Evolutionary conservation across 1,140 invertebrate genomes (phyloP).

Genomic region (Eufriesea mexicana): DNA sequence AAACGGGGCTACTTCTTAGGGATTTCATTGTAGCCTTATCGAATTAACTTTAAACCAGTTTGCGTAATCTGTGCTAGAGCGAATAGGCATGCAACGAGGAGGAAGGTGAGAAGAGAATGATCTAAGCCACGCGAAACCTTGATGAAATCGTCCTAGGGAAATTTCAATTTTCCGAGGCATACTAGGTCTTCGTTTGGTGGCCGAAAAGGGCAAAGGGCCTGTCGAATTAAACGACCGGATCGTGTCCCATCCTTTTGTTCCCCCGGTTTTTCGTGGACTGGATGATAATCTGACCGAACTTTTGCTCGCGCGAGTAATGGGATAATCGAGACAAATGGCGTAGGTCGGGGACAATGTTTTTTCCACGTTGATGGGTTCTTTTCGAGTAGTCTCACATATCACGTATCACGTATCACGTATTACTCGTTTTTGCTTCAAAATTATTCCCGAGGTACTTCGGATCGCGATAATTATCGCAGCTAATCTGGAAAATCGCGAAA

Average conservation of each 20-base stretch:
- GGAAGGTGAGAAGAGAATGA: background rate
- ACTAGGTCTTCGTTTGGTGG: too few relatives aligned
- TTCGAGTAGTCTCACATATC: too few relatives aligned
- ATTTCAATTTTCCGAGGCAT: slow-evolving; percentile 33
- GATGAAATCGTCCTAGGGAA: slow-evolving; percentile 5
- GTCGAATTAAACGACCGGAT: background rate
- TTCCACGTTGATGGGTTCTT: background rate
- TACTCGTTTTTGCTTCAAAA: too few relatives aligned
- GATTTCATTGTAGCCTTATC: slow-evolving; percentile 5
- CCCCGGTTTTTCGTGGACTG: background rate
- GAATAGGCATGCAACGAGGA: background rate
- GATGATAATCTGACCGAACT: background rate
- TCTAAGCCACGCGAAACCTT: background rate
- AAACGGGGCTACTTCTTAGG: slow-evolving; percentile 25
- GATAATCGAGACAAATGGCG: too few relatives aligned
- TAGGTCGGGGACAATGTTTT: background rate
- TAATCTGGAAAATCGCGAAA: too few relatives aligned
- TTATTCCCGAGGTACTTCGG: too few relatives aligned
- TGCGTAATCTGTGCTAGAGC: slow-evolving; percentile 14
- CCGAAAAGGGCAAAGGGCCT: too few relatives aligned
- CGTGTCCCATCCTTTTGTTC: background rate
- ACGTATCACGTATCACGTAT: too few relatives aligned
- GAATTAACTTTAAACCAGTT: slow-evolving; percentile 38
- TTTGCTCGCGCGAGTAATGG: background rate
- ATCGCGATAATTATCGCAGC: too few relatives aligned